Percentiles rank a stretch among this genome's conserved stretches.
Evolutionary conservation across 1,140 invertebrate genomes (phyloP).

Genomic region (Papilio polyxenes): DNA sequence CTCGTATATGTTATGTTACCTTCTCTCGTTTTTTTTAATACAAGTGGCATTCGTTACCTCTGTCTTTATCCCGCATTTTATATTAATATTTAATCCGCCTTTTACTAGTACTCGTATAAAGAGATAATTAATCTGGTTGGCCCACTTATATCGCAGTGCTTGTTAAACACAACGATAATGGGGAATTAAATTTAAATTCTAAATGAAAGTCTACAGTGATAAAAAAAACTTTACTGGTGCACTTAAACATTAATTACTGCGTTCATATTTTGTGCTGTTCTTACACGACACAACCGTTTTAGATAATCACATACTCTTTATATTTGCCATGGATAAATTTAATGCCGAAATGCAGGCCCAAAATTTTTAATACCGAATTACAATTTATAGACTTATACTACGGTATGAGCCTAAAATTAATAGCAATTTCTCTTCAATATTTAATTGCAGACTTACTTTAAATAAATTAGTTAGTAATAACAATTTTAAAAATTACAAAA

Average conservation of each 20-base stretch:
- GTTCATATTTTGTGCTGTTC: not conserved
- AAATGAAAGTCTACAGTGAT: not conserved
- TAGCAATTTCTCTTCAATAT: not conserved
- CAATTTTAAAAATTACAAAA: not conserved
- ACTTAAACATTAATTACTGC: not conserved
- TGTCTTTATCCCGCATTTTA: not conserved
- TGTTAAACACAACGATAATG: constrained; percentile 13
- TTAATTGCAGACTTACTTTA: not conserved
- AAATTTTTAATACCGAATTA: no score
- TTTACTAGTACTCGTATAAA: constrained; percentile 12
- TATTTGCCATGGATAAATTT: no score
- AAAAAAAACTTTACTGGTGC: not conserved
- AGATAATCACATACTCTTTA: no score
- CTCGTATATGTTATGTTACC: not conserved
- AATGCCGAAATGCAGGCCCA: no score
- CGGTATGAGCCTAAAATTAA: not conserved
- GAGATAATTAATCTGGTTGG: constrained; percentile 2
- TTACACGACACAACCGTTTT: not conserved
- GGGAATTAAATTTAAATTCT: not conserved
- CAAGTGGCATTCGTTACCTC: not conserved
- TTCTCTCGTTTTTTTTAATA: not conserved
- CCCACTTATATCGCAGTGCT: not conserved
- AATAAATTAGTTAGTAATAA: not conserved
- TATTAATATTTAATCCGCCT: not conserved
- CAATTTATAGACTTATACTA: no score